Evolutionary conservation across 1,140 invertebrate species (phyloP).

Genomic region (Vanessa tameamea): DNA sequence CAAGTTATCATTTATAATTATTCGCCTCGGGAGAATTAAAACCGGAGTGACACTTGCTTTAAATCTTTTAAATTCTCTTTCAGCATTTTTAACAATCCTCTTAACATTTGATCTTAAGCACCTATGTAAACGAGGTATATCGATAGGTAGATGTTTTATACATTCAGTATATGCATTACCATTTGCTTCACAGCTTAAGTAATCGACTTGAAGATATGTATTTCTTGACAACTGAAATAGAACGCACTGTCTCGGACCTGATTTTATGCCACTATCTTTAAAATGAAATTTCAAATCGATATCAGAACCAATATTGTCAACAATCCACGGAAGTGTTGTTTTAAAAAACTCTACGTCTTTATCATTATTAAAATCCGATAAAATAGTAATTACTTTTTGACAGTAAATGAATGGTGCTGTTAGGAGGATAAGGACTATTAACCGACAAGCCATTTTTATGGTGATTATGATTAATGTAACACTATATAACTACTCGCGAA

Average conservation of each 20-base stretch:
- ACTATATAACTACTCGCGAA: constrained; percentile 4
- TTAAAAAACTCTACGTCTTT: constrained; percentile 43
- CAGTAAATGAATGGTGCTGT: constrained; percentile 10
- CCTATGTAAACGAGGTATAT: constrained; percentile 17
- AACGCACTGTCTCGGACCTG: constrained; percentile 40
- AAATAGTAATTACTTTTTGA: constrained; percentile 30
- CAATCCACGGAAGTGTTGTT: constrained; percentile 41
- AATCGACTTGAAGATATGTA: constrained; percentile 42
- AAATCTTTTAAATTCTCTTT: constrained; percentile 33
- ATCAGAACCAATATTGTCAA: constrained; percentile 42
- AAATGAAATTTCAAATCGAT: constrained; percentile 43
- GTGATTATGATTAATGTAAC: not conserved
- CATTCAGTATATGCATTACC: constrained; percentile 20
- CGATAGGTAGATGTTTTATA: constrained; percentile 25
- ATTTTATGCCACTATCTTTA: constrained; percentile 33
- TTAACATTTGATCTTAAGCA: constrained; percentile 37
- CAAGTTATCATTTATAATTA: constrained; percentile 9
- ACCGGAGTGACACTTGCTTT: constrained; percentile 35
- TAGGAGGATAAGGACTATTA: constrained; percentile 6
- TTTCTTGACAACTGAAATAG: constrained; percentile 37
- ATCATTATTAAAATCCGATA: constrained; percentile 43
- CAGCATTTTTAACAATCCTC: constrained; percentile 26
- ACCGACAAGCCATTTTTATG: constrained; percentile 10
- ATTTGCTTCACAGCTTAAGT: constrained; percentile 40
- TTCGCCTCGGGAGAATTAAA: constrained; percentile 12